A percentile compares a stretch with the other conserved stretches of the same genome.
phyloP scores from a whole-genome alignment of 2,113 vertebrate genomes.

The Zootoca vivipara region DNA sequence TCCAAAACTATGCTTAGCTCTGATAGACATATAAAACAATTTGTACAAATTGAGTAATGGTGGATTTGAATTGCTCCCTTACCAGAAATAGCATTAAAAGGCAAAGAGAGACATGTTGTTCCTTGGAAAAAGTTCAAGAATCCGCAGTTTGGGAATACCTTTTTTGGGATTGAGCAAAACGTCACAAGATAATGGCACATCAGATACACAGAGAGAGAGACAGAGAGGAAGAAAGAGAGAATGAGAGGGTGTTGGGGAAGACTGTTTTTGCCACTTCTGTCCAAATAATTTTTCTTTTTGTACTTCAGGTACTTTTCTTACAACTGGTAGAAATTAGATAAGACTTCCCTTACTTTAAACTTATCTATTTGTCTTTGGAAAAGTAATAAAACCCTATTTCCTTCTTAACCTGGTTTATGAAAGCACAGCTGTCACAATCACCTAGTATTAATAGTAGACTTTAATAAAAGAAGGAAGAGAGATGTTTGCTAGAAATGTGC shows the following conservation, averaged over 20 bases:
- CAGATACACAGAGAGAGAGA: not conserved
- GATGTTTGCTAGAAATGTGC: constrained; percentile 67
- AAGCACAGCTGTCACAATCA: constrained; percentile 79
- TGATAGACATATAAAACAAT: too few species aligned
- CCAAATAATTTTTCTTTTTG: not conserved
- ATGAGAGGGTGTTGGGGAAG: too few species aligned
- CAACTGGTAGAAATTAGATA: constrained; percentile 60
- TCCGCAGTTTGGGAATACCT: not conserved
- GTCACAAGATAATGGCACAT: not conserved
- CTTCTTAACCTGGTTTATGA: constrained; percentile 78
- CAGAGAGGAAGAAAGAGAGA: too few species aligned
- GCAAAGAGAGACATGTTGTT: not conserved
- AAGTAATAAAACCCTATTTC: constrained; percentile 85
- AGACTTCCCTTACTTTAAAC: constrained; percentile 71
- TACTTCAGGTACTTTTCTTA: constrained; percentile 10
- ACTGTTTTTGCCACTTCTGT: not conserved
- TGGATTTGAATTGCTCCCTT: not conserved
- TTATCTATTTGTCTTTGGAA: constrained; percentile 73
- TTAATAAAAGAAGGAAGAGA: constrained; percentile 80
- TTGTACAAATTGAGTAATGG: not conserved
- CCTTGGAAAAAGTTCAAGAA: not conserved
- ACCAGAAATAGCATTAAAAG: not conserved
- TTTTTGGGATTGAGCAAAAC: too few species aligned
- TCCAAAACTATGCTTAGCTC: not conserved
- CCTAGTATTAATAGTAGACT: constrained; percentile 78